Evolutionary conservation across 2,888 invertebrate genomes (phyloP).

Genomic region (Chirona hameri): DNA sequence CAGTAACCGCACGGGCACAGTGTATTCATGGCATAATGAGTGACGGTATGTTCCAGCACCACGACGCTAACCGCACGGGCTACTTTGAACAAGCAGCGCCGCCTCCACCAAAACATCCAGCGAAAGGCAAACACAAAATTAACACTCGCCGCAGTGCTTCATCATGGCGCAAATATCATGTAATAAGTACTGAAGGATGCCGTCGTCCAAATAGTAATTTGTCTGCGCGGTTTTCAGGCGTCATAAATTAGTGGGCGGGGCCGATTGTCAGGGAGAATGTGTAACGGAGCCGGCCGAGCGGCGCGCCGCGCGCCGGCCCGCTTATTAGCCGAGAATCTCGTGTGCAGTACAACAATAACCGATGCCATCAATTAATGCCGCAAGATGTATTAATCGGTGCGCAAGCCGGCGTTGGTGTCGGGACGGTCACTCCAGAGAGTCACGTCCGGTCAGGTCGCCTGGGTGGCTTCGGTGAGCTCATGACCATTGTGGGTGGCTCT

Average conservation of each 20-base stretch:
- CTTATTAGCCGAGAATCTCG: slow-evolving; percentile 10
- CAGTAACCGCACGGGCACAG: not conserved
- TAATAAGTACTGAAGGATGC: slow-evolving; percentile 29
- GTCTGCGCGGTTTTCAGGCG: not conserved
- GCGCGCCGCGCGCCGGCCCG: not conserved
- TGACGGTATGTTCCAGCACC: not conserved
- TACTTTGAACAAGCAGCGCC: not conserved
- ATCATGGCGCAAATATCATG: slow-evolving; percentile 27
- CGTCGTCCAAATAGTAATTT: slow-evolving; percentile 28
- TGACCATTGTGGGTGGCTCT: too few relatives aligned
- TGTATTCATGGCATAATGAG: not conserved
- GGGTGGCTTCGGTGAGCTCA: too few relatives aligned
- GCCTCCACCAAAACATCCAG: not conserved
- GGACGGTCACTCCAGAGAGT: not conserved
- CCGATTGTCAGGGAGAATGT: slow-evolving; percentile 13
- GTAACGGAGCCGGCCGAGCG: not conserved
- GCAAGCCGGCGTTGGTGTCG: not conserved
- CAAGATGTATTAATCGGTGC: not conserved
- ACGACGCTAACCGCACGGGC: not conserved
- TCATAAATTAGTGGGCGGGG: slow-evolving; percentile 23
- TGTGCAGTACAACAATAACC: slow-evolving; percentile 2
- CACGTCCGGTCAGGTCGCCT: too few relatives aligned
- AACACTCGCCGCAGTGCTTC: slow-evolving; percentile 10
- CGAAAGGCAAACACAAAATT: slow-evolving; percentile 27
- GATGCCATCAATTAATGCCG: not conserved